Evolutionary conservation across 2,797 vertebrate genomes (phyloP).

Genomic region (Pangasius sanitwongsei): DNA sequence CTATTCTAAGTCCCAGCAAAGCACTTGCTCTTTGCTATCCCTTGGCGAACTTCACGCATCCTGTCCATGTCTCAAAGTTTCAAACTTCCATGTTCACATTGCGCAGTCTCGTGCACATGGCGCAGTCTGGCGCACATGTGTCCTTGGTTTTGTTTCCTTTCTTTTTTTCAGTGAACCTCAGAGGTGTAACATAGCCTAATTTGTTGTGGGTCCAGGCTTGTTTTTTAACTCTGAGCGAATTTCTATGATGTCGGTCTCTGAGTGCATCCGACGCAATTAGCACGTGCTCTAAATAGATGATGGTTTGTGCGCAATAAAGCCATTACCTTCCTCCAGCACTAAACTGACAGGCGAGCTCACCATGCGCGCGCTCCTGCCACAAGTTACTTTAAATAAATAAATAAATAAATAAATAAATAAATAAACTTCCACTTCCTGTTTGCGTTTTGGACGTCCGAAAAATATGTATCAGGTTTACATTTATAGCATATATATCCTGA

Average conservation of each 20-base stretch:
- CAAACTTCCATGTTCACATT: neutral
- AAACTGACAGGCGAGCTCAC: conserved; percentile 86
- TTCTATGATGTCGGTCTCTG: conserved; percentile 86
- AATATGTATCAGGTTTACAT: neutral
- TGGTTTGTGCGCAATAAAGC: conserved; percentile 97
- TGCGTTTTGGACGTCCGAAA: neutral
- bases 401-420: conserved; percentile 66
- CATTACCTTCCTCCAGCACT: conserved; percentile 87
- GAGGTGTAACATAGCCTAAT: conserved; percentile 67
- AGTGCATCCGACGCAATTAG: conserved; percentile 91
- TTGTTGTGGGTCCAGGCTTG: conserved; percentile 69
- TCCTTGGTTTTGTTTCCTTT: conserved; percentile 48
- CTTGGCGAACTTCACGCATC: neutral
- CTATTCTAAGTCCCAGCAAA: neutral
- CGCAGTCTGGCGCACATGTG: conserved; percentile 56
- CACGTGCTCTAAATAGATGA: conserved; percentile 92
- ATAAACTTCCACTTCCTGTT: conserved; percentile 67
- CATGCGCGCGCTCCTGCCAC: conserved; percentile 82
- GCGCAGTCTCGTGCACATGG: conserved; percentile 49
- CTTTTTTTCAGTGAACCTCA: conserved; percentile 42
- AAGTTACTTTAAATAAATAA: conserved; percentile 88
- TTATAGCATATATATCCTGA: neutral
- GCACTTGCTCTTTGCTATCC: neutral
- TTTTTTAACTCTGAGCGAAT: conserved; percentile 86
- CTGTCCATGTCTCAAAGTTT: neutral